Evolutionary conservation across 2,888 invertebrate genomes (phyloP).

Genomic region (Gisinianus flammeolus): DNA sequence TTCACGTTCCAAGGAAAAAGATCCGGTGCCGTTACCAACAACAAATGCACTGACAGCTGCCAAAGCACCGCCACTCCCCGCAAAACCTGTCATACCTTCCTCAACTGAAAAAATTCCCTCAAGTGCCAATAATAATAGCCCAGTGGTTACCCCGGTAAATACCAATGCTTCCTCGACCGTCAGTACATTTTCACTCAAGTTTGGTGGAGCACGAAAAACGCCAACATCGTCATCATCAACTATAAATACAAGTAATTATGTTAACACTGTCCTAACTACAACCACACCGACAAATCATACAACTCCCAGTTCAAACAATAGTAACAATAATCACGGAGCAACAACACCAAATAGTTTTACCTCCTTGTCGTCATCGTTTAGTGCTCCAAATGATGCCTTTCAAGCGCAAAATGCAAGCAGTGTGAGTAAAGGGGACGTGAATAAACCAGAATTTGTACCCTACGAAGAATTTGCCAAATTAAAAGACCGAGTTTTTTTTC

Average conservation of each 20-base stretch:
- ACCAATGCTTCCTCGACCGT: constrained; percentile 35
- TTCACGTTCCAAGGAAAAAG: constrained; percentile 27
- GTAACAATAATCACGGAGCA: constrained; percentile 6
- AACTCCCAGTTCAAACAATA: background rate
- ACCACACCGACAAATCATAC: background rate
- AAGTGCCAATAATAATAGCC: constrained; percentile 31
- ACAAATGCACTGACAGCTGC: constrained; percentile 9
- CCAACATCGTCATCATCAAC: constrained; percentile 36
- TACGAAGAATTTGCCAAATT: constrained; percentile 55
- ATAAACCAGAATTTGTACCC: constrained; percentile 44
- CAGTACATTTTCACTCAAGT: constrained; percentile 33
- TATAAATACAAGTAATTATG: background rate
- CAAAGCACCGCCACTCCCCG: constrained; percentile 57
- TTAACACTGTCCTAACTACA: constrained; percentile 4
- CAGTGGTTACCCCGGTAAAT: constrained; percentile 22
- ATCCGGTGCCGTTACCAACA: constrained; percentile 30
- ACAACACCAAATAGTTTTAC: background rate
- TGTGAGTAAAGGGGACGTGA: background rate
- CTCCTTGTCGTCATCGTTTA: background rate
- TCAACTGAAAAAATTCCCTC: constrained; percentile 21
- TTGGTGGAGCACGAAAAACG: constrained; percentile 41
- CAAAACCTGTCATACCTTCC: constrained; percentile 51
- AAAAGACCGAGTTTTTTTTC: constrained; percentile 47
- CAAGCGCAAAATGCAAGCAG: constrained; percentile 8
- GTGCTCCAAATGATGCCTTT: constrained; percentile 10